A percentile compares a stretch with the other conserved stretches of the same genome.
These are phyloP conservation scores for Eriocheir sinensis DNA, from an alignment of 1,140 invertebrate genomes.

Conservation along the genomic window DNA sequence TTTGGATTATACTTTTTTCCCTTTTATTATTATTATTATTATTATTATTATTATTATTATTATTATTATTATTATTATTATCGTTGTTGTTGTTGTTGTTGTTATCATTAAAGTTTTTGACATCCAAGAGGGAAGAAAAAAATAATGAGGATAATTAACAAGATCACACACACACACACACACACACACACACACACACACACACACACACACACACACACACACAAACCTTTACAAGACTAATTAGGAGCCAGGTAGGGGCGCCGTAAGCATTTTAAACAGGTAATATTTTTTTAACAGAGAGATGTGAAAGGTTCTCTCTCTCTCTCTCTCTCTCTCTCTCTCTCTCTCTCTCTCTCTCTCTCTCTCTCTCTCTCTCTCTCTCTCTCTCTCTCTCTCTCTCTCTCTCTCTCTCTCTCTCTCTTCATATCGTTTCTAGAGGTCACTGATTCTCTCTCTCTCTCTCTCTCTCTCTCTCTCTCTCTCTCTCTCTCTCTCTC, in stretches of 20 bases:
- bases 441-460: background rate
- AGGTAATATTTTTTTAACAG: too few species aligned
- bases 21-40: too few species aligned
- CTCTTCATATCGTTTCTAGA: background rate
- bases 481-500: background rate
- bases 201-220: conserved; percentile 38
- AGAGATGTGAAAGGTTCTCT: too few species aligned
- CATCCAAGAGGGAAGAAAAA: background rate
- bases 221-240: background rate
- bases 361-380: background rate
- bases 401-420: background rate
- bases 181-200: conserved; percentile 47
- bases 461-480: background rate
- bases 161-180: background rate
- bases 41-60: too few species aligned
- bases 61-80: too few species aligned
- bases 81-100: background rate
- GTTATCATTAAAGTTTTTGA: background rate
- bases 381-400: conserved; percentile 31
- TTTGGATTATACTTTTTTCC: too few species aligned
- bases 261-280: too few species aligned
- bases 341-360: too few species aligned
- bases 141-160: background rate
- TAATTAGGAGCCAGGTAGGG: too few species aligned
- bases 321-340: too few species aligned